Evolutionary conservation across 2,113 vertebrate genomes (phyloP).

Genomic region (Mastomys natalensis): DNA sequence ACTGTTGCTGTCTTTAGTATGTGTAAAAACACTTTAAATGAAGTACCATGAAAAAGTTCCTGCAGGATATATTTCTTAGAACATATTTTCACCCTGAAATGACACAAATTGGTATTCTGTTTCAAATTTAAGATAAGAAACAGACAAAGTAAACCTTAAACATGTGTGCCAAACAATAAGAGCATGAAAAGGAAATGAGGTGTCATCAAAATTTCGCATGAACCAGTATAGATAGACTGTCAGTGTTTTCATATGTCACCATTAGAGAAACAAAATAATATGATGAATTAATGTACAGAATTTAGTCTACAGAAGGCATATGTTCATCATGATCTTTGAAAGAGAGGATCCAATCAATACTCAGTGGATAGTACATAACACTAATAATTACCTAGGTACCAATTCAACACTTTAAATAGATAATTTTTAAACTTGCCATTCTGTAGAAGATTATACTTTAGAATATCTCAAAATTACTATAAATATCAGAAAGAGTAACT

Average conservation of each 20-base stretch:
- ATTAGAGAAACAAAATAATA: not conserved
- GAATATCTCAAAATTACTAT: not conserved
- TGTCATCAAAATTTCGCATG: not conserved
- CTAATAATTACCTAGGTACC: not conserved
- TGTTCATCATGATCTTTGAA: not conserved
- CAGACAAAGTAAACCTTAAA: not conserved
- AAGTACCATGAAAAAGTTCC: not conserved
- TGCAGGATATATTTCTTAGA: not conserved
- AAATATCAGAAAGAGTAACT: not conserved
- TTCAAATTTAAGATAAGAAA: conserved; percentile 9
- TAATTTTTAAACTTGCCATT: not conserved
- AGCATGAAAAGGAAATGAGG: not conserved
- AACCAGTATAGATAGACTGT: not conserved
- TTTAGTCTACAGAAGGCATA: not conserved
- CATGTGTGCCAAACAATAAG: not conserved
- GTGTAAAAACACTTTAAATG: not conserved
- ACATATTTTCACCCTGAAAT: not conserved
- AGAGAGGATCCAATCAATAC: not conserved
- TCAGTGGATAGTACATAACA: not conserved
- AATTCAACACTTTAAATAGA: conserved; percentile 34
- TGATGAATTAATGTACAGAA: not conserved
- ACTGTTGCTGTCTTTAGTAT: not conserved
- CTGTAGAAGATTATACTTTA: not conserved
- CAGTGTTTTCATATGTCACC: not conserved
- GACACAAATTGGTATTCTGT: not conserved